phyloP scores from a whole-genome alignment of 2,888 invertebrate species.

The Carcina quercana region DNA sequence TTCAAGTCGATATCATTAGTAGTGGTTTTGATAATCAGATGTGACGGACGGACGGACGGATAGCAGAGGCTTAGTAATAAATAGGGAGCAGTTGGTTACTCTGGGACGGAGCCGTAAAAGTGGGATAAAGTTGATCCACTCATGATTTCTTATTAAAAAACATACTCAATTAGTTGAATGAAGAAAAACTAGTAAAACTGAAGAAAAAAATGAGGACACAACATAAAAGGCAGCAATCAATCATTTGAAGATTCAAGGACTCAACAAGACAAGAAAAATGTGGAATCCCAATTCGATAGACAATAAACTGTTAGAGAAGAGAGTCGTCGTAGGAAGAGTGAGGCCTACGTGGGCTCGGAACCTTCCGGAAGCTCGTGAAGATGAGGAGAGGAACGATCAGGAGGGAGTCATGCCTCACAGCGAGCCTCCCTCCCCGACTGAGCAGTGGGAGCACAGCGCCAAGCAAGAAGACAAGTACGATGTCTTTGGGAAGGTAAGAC shows the following conservation, averaged over 20 bases:
- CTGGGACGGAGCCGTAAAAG: no score
- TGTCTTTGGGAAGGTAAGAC: conserved; percentile 72
- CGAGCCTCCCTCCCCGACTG: conserved; percentile 60
- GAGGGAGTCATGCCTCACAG: conserved; percentile 61
- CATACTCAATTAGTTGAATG: no score
- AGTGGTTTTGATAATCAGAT: no score
- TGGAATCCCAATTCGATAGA: conserved; percentile 66
- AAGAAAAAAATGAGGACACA: background rate
- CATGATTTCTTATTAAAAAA: no score
- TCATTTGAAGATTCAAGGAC: conserved; percentile 1
- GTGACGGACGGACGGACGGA: no score
- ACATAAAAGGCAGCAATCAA: conserved; percentile 2
- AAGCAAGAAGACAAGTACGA: conserved; percentile 72
- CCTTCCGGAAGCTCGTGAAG: conserved; percentile 60
- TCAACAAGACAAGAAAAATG: conserved; percentile 35
- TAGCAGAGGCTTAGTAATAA: no score
- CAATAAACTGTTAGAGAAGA: conserved; percentile 73
- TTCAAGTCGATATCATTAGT: no score
- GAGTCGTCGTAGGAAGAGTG: conserved; percentile 74
- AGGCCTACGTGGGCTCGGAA: conserved; percentile 71
- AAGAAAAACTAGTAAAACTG: no score
- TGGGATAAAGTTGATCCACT: no score
- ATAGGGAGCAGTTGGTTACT: no score
- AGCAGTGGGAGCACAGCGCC: conserved; percentile 49
- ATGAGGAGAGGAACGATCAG: conserved; percentile 54